Evolutionary conservation across 2,888 invertebrate species (phyloP), one percentile per base, ranked within the genome.

Genomic region (Tinea trinotella): DNA sequence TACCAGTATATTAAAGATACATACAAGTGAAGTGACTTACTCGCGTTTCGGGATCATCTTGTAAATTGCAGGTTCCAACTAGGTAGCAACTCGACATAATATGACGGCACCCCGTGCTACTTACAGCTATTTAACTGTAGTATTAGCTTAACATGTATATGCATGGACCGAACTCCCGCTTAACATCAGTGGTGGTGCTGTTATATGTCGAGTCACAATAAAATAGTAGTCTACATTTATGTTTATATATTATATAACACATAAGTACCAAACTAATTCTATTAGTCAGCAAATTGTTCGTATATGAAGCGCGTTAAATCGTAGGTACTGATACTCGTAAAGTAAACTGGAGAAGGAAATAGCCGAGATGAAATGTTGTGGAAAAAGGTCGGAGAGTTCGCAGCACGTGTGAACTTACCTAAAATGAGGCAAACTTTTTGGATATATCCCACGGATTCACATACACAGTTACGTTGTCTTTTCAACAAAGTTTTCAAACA

Each of bases 361-460:
- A 18, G 22, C 13, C 15, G 7, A 7, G 12, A 24, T 24, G 22
- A 24, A 50, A 24, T 50, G 22, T 22, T 24, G 50, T 24, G 24
- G 22, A 50, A 50, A 50, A 50, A 49, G 50, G 22, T 50, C 22
- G 18, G 19, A 13, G 15, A 50, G 22, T 24, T 50, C 15, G 50
- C 22, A 50, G 24, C 50, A 50, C 50, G 50, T 50, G 50, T 50
- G 50, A 50, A 50, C 50, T 50, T 50, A 50, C 50, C 22, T 22
- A 50, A 50, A 50, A 50, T 24, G 50, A 50, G 50, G 24, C 7
- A 50, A 50, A 50, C 24, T 50, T 24, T 50, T 20, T 19, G n/a
- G 24, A n/a, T 24, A 50, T 50, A 50, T 48, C 50, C 36, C 17
- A 10, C 17, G 46, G 10, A 18, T 19, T 40, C 40, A n/a, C 46